Percentiles rank a stretch among this genome's conserved stretches.
Evolutionary conservation across 2,888 invertebrate species (phyloP).

Genomic region (Hydraecia micacea): DNA sequence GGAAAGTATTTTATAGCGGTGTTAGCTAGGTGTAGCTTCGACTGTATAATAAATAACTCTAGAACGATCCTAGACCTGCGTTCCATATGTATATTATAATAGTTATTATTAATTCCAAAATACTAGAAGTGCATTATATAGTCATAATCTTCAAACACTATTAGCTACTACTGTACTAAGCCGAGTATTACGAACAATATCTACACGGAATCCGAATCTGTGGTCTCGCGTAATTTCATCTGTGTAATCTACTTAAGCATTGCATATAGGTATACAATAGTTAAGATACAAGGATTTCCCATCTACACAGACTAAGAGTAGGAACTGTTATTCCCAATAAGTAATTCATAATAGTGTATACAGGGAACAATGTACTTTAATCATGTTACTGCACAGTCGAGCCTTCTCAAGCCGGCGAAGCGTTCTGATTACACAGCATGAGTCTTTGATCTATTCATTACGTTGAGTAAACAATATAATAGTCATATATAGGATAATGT

Average conservation of each 20-base stretch:
- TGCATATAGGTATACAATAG: constrained; percentile 53
- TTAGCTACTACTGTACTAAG: constrained; percentile 25
- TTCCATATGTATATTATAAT: background rate
- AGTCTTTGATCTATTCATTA: constrained; percentile 57
- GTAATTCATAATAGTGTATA: constrained; percentile 46
- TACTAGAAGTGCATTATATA: constrained; percentile 3
- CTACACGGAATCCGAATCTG: constrained; percentile 44
- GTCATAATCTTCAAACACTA: constrained; percentile 33
- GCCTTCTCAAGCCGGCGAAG: constrained; percentile 36
- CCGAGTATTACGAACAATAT: constrained; percentile 55
- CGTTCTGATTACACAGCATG: constrained; percentile 49
- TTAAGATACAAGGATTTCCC: constrained; percentile 60
- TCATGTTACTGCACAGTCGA: constrained; percentile 39
- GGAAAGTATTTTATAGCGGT: background rate
- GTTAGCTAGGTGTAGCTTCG: background rate
- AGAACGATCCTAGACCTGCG: background rate
- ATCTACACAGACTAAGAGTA: constrained; percentile 29
- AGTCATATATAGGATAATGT: constrained; percentile 39
- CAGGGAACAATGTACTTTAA: constrained; percentile 44
- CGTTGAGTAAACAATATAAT: constrained; percentile 48
- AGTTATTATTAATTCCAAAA: constrained; percentile 5
- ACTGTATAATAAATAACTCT: background rate
- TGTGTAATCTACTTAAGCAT: constrained; percentile 54
- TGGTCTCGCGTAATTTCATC: constrained; percentile 60
- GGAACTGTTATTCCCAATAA: constrained; percentile 49